Conservation (phyloP, 2,797 vertebrate genomes). For the Vireo griseus region DNA sequence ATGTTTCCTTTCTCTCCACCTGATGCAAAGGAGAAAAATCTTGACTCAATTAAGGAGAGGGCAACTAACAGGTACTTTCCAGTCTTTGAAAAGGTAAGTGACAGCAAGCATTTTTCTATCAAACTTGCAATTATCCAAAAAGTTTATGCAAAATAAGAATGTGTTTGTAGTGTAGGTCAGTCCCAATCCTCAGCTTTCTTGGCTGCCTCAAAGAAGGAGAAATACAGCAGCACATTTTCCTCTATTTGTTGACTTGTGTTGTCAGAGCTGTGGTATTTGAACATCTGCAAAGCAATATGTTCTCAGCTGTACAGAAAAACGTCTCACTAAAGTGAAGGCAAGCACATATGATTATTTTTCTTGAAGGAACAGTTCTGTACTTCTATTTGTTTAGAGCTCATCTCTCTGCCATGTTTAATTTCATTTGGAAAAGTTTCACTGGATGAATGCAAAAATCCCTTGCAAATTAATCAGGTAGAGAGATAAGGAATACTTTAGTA, state of each 20-base stretch:
- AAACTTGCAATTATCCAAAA: background rate
- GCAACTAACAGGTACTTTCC: conserved; percentile 81
- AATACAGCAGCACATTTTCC: background rate
- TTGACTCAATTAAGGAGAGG: conserved; percentile 74
- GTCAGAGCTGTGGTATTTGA: background rate
- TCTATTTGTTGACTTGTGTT: background rate
- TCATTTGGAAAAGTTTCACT: background rate
- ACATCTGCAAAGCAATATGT: background rate
- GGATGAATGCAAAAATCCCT: background rate
- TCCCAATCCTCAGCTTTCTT: background rate
- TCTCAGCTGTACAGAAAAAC: background rate
- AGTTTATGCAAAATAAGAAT: background rate
- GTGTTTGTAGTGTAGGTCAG: background rate
- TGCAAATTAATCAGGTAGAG: background rate
- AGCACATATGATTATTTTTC: background rate
- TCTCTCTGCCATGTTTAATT: background rate
- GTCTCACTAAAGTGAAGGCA: background rate
- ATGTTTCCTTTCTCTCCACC: conserved; percentile 68
- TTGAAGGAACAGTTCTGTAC: background rate
- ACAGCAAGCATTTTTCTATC: background rate
- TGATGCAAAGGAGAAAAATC: conserved; percentile 63
- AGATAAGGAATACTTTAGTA: background rate
- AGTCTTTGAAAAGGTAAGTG: conserved; percentile 84
- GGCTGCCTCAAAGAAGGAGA: background rate
- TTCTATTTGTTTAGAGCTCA: background rate